phyloP scores from a whole-genome alignment of 2,113 vertebrate genomes.

The Laticauda laticaudata region DNA sequence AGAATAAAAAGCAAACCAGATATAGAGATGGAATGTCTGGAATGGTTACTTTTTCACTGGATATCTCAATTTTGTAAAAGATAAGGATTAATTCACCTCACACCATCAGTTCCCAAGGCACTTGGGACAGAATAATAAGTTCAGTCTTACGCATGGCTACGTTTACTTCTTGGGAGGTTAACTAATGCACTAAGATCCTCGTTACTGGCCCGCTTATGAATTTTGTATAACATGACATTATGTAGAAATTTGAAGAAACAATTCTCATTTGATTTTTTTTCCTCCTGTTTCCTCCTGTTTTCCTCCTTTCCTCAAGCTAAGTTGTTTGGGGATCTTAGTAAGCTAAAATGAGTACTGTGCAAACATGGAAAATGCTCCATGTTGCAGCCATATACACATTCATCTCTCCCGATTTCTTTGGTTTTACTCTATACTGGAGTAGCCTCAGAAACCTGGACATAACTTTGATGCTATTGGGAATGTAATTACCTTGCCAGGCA shows the following conservation, averaged over 20 bases:
- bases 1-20: background rate
- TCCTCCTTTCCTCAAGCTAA: background rate
- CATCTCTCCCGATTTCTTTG: background rate
- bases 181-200: background rate
- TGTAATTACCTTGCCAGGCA: too few relatives aligned
- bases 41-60: background rate
- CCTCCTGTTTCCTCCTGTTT: background rate
- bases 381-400: background rate
- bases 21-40: background rate
- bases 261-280: background rate
- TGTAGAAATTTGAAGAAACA: background rate
- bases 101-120: background rate
- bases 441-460: background rate
- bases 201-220: background rate
- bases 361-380: too few relatives aligned
- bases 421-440: too few relatives aligned
- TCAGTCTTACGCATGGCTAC: background rate
- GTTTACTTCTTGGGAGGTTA: background rate
- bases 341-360: background rate
- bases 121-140: background rate
- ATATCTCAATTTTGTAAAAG: background rate
- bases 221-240: background rate
- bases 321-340: background rate
- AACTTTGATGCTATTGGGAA: background rate
- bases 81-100: background rate